A percentile compares a stretch with the other conserved stretches of the same genome.
These are phyloP conservation scores for Nerophis ophidion DNA, from an alignment of 2,113 vertebrate species.

Conservation along the genomic window DNA sequence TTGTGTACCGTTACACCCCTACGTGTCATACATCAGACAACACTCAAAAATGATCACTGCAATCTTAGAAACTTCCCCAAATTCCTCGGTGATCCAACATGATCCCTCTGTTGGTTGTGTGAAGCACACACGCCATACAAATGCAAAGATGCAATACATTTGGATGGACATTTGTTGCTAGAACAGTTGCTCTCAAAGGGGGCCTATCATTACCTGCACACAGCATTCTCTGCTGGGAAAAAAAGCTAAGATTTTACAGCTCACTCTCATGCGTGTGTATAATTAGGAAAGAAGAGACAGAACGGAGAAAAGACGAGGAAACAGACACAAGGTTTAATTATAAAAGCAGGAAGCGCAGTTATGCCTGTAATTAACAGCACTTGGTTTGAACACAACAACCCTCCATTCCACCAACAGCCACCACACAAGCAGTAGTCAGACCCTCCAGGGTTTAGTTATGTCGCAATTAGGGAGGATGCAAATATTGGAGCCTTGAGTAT, in stretches of 20 bases:
- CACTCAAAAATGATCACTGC: constrained; percentile 8
- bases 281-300: constrained; percentile 40
- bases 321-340: constrained; percentile 41
- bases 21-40: neutral
- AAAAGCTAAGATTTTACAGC: constrained; percentile 35
- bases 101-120: neutral
- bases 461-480: no score
- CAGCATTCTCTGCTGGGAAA: constrained; percentile 26
- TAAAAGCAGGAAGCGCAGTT: constrained; percentile 27
- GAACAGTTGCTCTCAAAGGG: constrained; percentile 29
- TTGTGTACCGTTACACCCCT: no score
- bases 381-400: constrained; percentile 26
- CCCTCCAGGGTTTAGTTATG: no score
- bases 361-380: constrained; percentile 46
- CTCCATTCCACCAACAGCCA: constrained; percentile 12
- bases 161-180: constrained; percentile 7
- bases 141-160: neutral
- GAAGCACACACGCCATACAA: neutral
- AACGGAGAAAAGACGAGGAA: constrained; percentile 18
- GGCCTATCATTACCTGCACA: constrained; percentile 38
- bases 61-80: constrained; percentile 9
- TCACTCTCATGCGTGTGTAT: constrained; percentile 31
- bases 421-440: no score
- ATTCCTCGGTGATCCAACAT: neutral
- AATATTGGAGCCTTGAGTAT: no score